These are phyloP conservation scores for Panthera uncia DNA, from an alignment of 2,113 vertebrate species.

Conservation along the genomic window DNA sequence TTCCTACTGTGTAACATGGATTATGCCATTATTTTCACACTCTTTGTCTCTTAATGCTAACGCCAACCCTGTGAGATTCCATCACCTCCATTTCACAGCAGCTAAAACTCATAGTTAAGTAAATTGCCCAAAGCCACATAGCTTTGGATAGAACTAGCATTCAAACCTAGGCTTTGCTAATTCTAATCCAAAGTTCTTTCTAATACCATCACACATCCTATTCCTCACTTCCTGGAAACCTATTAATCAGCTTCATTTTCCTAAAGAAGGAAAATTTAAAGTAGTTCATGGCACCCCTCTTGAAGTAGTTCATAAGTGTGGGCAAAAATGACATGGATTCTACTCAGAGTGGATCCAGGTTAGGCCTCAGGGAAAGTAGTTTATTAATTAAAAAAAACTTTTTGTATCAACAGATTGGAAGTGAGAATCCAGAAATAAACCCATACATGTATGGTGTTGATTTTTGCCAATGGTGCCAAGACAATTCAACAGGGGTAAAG, in stretches of 20 bases:
- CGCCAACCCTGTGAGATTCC: background rate
- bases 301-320: background rate
- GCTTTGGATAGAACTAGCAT: background rate
- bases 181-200: background rate
- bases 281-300: background rate
- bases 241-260: background rate
- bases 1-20: background rate
- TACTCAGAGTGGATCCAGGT: background rate
- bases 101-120: slow-evolving; percentile 7
- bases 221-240: slow-evolving; percentile 42
- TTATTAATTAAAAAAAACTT: background rate
- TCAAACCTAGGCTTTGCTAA: slow-evolving; percentile 9
- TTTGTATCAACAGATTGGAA: background rate
- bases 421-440: slow-evolving; percentile 21
- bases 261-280: background rate
- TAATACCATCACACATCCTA: background rate
- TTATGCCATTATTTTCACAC: background rate
- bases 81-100: background rate
- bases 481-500: background rate
- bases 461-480: slow-evolving; percentile 15
- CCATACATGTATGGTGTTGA: background rate
- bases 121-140: background rate
- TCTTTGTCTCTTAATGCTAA: slow-evolving; percentile 13
- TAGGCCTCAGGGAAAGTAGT: background rate
- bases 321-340: slow-evolving; percentile 12